Base-by-base conservation (phyloP, 2,797 vertebrate species). In the Chlorospingus semifuscus region DNA sequence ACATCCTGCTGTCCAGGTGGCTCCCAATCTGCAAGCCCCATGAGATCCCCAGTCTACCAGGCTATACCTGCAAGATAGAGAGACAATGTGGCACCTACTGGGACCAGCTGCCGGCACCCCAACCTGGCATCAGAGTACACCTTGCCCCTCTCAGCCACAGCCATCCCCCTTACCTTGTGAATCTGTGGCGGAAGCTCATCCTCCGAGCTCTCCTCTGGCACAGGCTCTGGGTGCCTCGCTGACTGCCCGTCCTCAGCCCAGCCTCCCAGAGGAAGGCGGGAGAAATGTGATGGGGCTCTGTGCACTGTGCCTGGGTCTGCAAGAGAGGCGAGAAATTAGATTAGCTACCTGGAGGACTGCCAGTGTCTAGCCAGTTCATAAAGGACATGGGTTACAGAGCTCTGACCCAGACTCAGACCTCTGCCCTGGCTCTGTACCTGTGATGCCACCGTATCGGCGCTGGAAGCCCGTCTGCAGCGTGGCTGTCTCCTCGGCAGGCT, bases 181-280 rank as follows among this genome's bases (percentile, higher is more conserved):
- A 99, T 98, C 91, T 99, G 98, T 23, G 99, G 99, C 14, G 99
- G 99, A 81, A 99, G 97, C 93, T 99, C 99, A 7, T 99, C 99
- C 87, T 99, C 99, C 0, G 98, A 99, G 72, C 98, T 98, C 97
- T 99, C 99, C 97, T 99, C 99, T 10, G 98, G 99, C 57, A 99
- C 98, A 0, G 99, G 97, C 77, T 98, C 99, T 9, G 99, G 99
- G 85, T 98, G 99, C 83, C 98, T 98, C 1, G 96, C 97, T 17
- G 98, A 83, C 90, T 98, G 98, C 63, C 97, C 98, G 0, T 99
- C 98, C 95, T 99, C 99, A 29, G 99, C 99, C 99, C 99, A 99
- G 14, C 99, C 99, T 78, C 99, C 99, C 96, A 99, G 98, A 17
- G 99, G 99, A 91, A 99, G 97, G 47, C 98, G 98, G 24, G 98